Percentiles rank a stretch among this genome's conserved stretches.
Conservation (phyloP, 2,888 invertebrate genomes). For the Serripes groenlandicus region DNA sequence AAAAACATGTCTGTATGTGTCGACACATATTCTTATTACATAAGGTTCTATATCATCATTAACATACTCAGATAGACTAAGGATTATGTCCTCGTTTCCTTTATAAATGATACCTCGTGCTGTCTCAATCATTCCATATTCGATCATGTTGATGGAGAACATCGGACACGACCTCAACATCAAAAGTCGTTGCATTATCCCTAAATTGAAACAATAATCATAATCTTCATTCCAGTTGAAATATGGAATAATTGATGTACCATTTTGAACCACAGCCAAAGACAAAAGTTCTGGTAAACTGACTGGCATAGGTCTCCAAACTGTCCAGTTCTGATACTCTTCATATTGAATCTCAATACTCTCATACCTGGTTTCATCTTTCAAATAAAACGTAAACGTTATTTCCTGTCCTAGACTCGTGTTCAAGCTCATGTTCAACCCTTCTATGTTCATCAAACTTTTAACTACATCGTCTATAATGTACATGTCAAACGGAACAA, state of each 20-base stretch:
- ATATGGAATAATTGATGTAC: neutral
- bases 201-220: neutral
- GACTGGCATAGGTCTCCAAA: neutral
- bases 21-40: too few relatives aligned
- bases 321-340: neutral
- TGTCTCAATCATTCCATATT: neutral
- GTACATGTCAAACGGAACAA: neutral
- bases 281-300: neutral
- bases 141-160: neutral
- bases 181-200: neutral
- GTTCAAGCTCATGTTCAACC: neutral
- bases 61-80: too few relatives aligned
- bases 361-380: neutral
- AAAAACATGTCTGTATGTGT: neutral
- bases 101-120: too few relatives aligned
- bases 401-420: neutral
- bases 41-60: too few relatives aligned
- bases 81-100: too few relatives aligned
- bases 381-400: neutral
- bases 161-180: neutral
- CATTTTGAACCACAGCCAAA: neutral
- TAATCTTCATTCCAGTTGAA: neutral
- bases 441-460: neutral
- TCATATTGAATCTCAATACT: neutral
- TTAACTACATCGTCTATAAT: neutral